A percentile compares a stretch with the other conserved stretches of the same genome.
Conservation (phyloP, 2,888 invertebrate genomes). For the Bombylius discolor region DNA sequence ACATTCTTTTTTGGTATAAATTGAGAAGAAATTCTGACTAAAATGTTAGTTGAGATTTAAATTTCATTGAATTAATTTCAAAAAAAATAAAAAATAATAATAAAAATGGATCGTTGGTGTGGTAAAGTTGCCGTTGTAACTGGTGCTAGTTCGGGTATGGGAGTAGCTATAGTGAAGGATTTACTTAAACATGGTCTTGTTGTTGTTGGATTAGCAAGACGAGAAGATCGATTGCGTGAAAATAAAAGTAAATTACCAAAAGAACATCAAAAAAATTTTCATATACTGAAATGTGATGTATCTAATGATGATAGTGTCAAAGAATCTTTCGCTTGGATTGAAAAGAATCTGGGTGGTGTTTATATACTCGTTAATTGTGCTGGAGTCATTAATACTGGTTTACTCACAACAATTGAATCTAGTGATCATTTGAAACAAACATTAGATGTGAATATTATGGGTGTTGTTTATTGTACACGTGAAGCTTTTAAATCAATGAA, state of each 20-base stretch:
- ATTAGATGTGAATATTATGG: conserved; percentile 39
- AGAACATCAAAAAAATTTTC: conserved; percentile 25
- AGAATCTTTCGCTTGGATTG: conserved; percentile 39
- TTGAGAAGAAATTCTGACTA: too few species aligned
- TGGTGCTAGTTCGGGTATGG: conserved; percentile 50
- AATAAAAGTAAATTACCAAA: conserved; percentile 22
- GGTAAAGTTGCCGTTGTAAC: conserved; percentile 48
- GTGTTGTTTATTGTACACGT: conserved; percentile 36
- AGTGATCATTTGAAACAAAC: conserved; percentile 22
- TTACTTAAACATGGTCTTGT: conserved; percentile 39
- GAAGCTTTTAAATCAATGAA: conserved; percentile 39
- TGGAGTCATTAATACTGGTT: conserved; percentile 15
- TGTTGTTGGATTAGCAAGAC: conserved; percentile 42
- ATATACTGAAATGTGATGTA: conserved; percentile 40
- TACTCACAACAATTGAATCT: conserved; percentile 16
- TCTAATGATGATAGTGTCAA: conserved; percentile 41
- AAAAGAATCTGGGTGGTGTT: conserved; percentile 39
- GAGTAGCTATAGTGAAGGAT: conserved; percentile 36
- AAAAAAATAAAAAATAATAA: too few species aligned
- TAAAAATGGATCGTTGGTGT: conserved; percentile 43
- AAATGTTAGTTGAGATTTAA: too few species aligned
- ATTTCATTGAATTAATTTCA: too few species aligned
- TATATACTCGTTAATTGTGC: conserved; percentile 49
- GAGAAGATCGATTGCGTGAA: conserved; percentile 33
- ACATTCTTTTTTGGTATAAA: too few species aligned